Conservation (phyloP, 2,113 vertebrate genomes). For the Montifringilla adamsi region DNA sequence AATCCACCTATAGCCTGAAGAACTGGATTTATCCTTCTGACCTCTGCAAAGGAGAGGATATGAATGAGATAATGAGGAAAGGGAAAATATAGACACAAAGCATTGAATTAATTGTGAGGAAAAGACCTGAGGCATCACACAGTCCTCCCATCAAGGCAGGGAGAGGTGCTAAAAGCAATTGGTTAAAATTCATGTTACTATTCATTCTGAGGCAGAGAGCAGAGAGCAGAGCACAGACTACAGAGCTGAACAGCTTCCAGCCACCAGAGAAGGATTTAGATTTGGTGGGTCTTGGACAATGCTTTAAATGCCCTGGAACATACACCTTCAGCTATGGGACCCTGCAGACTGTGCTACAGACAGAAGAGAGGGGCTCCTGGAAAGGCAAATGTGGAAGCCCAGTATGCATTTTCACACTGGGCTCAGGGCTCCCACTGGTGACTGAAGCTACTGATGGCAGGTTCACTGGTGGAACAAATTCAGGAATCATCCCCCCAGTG, state of each 20-base stretch:
- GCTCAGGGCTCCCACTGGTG: not conserved
- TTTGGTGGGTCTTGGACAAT: not conserved
- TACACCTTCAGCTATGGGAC: not conserved
- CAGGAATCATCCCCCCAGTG: not conserved
- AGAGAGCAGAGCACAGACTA: not conserved
- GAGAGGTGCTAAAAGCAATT: not conserved
- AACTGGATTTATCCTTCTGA: not conserved
- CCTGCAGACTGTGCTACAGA: not conserved
- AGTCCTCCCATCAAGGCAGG: not conserved
- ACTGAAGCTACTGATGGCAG: not conserved
- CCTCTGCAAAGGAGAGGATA: not conserved
- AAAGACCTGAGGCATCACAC: not conserved
- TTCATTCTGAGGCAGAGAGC: not conserved
- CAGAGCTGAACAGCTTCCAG: not conserved
- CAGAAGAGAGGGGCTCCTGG: not conserved
- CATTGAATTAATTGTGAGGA: not conserved
- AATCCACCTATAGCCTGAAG: not conserved
- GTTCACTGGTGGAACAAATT: not conserved
- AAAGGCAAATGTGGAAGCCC: not conserved
- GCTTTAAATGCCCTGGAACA: not conserved
- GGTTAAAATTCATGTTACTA: not conserved
- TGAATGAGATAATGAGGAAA: not conserved
- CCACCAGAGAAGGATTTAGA: not conserved
- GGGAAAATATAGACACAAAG: not conserved
- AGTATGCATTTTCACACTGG: not conserved